Base-by-base conservation (phyloP, 1,140 invertebrate genomes). In the Copidosoma floridanum region DNA sequence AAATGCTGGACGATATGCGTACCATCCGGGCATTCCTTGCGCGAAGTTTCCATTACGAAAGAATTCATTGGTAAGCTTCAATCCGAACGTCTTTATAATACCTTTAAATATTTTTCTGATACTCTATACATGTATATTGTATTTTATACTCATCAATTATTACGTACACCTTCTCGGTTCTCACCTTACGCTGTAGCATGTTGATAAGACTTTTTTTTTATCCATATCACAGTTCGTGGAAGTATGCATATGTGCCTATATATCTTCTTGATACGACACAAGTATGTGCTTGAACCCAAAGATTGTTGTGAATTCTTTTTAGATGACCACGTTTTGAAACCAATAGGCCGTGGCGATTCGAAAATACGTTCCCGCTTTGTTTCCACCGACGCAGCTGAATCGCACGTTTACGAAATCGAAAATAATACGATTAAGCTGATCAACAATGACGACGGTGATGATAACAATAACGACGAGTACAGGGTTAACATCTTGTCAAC, bases 1-100 rank as follows among this genome's bases (percentile, higher is more conserved):
- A 71, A 68, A 53, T 66, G 66, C 37, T 71, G 68, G 66, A 68
- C 54, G 12, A 70, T 71, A 29, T 71, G 69, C 23, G 61, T 71
- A 4, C 68, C 68, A 16, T 57, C 41, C 41, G 41, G 40, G 29
- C 44, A 62, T 40, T 65, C 63, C n/a, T 32, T 68, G 24, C 57
- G 61, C 40, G 65, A 65, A 14, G 20, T 66, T 27, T 52, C 41
- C 23, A 65, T 71, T 41, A 65, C 61, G 11, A 64, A 68, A 35
- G 52, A 66, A 35, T 70, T 71, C 58, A 46, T 71, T 41, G 67
- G 67, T 71, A 64, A 63, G 12, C n/a, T n/a, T n/a, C n/a, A n/a
- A n/a, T n/a, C n/a, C n/a, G n/a, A n/a, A n/a, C n/a, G n/a, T n/a
- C n/a, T 54, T 53, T 21, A 16, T 44, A 41, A 46, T 26, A 50